Evolutionary conservation across 2,797 vertebrate genomes (phyloP), one percentile per base, ranked within the genome.

Genomic region (Schizopygopsis malacanthus): DNA sequence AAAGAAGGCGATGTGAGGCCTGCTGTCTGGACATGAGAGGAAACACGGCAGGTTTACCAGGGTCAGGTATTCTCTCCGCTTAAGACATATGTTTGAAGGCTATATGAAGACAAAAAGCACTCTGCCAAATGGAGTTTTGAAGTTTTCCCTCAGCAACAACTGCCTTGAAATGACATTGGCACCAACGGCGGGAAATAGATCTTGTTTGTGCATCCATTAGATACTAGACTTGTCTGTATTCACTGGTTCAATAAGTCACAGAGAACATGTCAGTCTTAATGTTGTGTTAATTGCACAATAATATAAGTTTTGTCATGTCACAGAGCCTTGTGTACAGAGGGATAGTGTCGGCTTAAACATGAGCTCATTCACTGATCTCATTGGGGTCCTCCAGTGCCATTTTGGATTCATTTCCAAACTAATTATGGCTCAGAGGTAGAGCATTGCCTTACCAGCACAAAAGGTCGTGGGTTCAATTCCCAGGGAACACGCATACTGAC

Each of bases 21-120:
- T 81, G 45, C 47, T 81, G 79, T 81, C 63, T 81, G 61, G n/a
- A 81, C n/a, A 79, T 41, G 28, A 83, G 43, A 83, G 61, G 28
- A 28, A 88, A 80, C 86, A 87, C 86, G 50, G 89, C 89, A 69
- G 25, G 81, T 73, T 65, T 50, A 65, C 43, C 72, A 76, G 43
- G 33, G 88, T 52, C 72, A 87, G 90, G 92, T 93, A 92, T 92
- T 93, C 91, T 81, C 91, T 85, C 8, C 80, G 79, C 89, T 93
- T 41, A 88, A 90, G 92, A 47, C 65, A 59, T 71, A n/a, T 45
- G 47, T 56, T 71, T 82, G 37, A 25, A 25, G n/a, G 15, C 67
- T 56, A 39, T 59, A 33, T 37, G 33, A 41, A 43, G 65, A 75
- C 52, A n/a, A 61, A 41, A 75, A 75, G 54, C 39, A 56, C 25